phyloP scores from a whole-genome alignment of 92 coral and sea anemone genomes.

The Phenganax marumi region DNA sequence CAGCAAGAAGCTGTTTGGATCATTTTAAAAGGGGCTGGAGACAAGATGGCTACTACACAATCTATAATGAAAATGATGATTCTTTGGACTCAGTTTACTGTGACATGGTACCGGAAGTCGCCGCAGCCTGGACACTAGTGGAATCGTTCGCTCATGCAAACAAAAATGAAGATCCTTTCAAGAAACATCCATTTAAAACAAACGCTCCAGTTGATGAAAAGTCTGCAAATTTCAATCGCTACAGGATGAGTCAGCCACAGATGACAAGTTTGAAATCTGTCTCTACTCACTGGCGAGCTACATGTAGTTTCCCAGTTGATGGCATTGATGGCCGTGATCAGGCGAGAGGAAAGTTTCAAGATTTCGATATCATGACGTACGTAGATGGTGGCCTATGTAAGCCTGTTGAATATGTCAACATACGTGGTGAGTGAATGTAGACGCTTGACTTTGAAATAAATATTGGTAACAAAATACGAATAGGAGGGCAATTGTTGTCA shows the following conservation, averaged over 20 bases:
- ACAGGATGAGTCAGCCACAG: neutral
- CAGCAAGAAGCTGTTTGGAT: neutral
- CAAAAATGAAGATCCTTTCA: neutral
- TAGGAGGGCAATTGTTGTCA: no score
- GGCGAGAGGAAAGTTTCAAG: neutral
- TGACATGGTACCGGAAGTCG: slow-evolving; percentile 13
- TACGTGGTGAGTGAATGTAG: neutral
- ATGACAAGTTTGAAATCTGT: neutral
- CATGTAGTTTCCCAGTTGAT: neutral
- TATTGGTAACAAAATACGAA: neutral
- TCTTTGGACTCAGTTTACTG: slow-evolving; percentile 1
- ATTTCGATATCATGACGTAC: slow-evolving; percentile 2
- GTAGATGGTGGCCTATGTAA: slow-evolving; percentile 4
- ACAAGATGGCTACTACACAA: slow-evolving; percentile 1
- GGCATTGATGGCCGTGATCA: neutral
- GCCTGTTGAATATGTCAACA: slow-evolving; percentile 13
- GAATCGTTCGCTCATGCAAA: neutral
- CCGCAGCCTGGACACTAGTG: slow-evolving; percentile 33
- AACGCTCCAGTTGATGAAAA: slow-evolving; percentile 6
- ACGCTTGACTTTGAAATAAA: neutral
- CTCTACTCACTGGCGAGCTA: slow-evolving; percentile 28
- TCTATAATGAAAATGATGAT: neutral
- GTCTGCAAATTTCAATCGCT: neutral
- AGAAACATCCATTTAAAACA: neutral
- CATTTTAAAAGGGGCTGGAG: neutral